A percentile compares a stretch with the other conserved stretches of the same genome.
These are phyloP conservation scores for Dolichotis patagonum DNA, from an alignment of 2,113 vertebrate genomes.

Conservation along the genomic window DNA sequence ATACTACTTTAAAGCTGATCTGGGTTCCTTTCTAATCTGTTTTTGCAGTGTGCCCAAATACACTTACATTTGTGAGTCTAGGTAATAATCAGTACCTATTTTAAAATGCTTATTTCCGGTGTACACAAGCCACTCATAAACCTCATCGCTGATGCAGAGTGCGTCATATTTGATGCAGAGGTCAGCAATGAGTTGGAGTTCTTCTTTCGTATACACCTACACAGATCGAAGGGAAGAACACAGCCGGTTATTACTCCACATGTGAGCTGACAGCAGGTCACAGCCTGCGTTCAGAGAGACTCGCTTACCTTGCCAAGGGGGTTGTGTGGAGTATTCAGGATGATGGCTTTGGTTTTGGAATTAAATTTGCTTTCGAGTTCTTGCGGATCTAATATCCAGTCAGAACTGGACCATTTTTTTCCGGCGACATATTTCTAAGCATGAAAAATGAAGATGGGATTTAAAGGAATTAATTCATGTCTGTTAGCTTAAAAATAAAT, in stretches of 20 bases:
- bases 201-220: conserved; percentile 93
- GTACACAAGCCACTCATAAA: conserved; percentile 98
- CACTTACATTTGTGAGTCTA: conserved; percentile 54
- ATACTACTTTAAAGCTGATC: conserved; percentile 35
- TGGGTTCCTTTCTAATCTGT: conserved; percentile 46
- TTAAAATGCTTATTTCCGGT: conserved; percentile 93
- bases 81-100: conserved; percentile 90
- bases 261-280: conserved; percentile 11
- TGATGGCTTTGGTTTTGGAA: conserved; percentile 96
- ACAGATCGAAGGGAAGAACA: conserved; percentile 50
- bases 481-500: conserved; percentile 47
- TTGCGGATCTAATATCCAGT: conserved; percentile 93
- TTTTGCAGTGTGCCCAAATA: conserved; percentile 26
- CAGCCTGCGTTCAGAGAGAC: conserved; percentile 40
- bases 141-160: conserved; percentile 98
- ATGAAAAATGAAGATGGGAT: conserved; percentile 59
- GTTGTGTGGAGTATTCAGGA: conserved; percentile 97
- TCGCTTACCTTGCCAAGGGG: conserved; percentile 94
- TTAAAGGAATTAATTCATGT: conserved; percentile 57
- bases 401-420: conserved; percentile 87
- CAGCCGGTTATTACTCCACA: conserved; percentile 45
- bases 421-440: conserved; percentile 86
- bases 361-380: conserved; percentile 96
- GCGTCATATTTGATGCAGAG: conserved; percentile 95
- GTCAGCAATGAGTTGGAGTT: conserved; percentile 94